A percentile compares a stretch with the other conserved stretches of the same genome.
phyloP scores from a whole-genome alignment of 2,113 vertebrate species.

The Gymnocephalus cernua region DNA sequence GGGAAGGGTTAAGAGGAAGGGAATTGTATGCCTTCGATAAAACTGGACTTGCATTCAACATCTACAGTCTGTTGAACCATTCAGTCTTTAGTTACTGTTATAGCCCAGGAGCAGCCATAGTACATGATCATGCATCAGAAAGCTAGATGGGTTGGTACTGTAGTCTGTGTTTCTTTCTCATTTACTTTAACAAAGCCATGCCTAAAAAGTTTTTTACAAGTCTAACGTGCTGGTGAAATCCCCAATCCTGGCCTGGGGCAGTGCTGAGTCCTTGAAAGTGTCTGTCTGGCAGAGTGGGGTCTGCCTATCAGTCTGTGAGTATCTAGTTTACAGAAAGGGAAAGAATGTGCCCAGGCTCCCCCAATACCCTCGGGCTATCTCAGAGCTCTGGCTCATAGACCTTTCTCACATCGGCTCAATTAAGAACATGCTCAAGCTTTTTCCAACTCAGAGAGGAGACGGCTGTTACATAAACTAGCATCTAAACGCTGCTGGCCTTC shows the following conservation, averaged over 20 bases:
- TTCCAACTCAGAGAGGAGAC: conserved; percentile 30
- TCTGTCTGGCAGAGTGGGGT: conserved; percentile 61
- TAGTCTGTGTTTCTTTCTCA: not conserved
- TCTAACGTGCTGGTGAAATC: conserved; percentile 61
- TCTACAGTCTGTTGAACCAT: conserved; percentile 8
- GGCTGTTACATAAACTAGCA: conserved; percentile 32
- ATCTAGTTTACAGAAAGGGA: conserved; percentile 72
- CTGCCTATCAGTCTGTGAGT: conserved; percentile 64
- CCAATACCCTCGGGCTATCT: conserved; percentile 56
- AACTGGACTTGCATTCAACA: conserved; percentile 14
- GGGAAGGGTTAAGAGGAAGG: conserved; percentile 36
- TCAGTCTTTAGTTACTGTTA: conserved; percentile 5
- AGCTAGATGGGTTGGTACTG: not conserved
- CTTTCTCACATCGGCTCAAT: conserved; percentile 66
- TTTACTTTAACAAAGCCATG: conserved; percentile 3
- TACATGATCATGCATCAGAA: not conserved
- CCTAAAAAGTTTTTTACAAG: not conserved
- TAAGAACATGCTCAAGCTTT: conserved; percentile 66
- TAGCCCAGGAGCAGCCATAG: not conserved
- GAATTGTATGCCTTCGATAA: conserved; percentile 51
- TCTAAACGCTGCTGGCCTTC: conserved; percentile 24
- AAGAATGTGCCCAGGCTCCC: conserved; percentile 68
- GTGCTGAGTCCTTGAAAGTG: conserved; percentile 58
- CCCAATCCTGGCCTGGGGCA: conserved; percentile 59
- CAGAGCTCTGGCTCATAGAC: conserved; percentile 42